Percentiles rank a stretch among this genome's conserved stretches.
phyloP scores from a whole-genome alignment of 2,113 vertebrate genomes.

The Mobula birostris region DNA sequence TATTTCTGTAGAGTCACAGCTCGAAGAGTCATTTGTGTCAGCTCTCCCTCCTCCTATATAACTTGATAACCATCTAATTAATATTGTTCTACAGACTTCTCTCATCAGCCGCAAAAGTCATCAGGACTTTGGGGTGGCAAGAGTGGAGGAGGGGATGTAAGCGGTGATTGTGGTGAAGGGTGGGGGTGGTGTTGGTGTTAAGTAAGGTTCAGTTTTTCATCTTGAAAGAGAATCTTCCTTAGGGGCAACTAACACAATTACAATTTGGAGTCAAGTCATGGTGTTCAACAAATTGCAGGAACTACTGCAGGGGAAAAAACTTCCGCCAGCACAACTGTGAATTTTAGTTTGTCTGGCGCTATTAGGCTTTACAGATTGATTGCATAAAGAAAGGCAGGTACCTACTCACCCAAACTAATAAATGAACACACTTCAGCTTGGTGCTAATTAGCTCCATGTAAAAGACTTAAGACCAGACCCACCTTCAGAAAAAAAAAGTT shows the following conservation, averaged over 20 bases:
- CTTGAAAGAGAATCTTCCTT: slow-evolving; percentile 31
- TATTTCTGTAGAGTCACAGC: not conserved
- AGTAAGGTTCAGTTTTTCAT: slow-evolving; percentile 19
- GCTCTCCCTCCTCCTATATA: not conserved
- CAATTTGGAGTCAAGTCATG: slow-evolving; percentile 28
- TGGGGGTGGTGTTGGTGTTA: not conserved
- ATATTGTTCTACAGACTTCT: not conserved
- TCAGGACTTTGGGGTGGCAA: not conserved
- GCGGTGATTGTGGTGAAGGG: not conserved
- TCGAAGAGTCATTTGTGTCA: not conserved
- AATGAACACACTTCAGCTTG: slow-evolving; percentile 26
- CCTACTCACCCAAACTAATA: slow-evolving; percentile 24
- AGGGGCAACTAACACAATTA: slow-evolving; percentile 35
- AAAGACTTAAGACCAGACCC: slow-evolving; percentile 11
- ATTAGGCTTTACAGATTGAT: slow-evolving; percentile 31
- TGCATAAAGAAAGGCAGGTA: slow-evolving; percentile 22
- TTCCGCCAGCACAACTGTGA: slow-evolving; percentile 30
- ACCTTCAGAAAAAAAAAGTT: not conserved
- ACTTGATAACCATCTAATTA: not conserved
- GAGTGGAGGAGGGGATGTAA: too few species aligned
- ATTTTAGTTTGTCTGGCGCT: slow-evolving; percentile 28
- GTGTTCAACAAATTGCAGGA: slow-evolving; percentile 36
- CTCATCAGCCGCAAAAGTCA: not conserved
- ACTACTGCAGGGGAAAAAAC: slow-evolving; percentile 31
- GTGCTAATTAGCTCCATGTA: slow-evolving; percentile 23